Percentiles rank a stretch among this genome's conserved stretches.
Conservation (phyloP, 2,113 vertebrate species). For the Paramormyrops kingsleyae region DNA sequence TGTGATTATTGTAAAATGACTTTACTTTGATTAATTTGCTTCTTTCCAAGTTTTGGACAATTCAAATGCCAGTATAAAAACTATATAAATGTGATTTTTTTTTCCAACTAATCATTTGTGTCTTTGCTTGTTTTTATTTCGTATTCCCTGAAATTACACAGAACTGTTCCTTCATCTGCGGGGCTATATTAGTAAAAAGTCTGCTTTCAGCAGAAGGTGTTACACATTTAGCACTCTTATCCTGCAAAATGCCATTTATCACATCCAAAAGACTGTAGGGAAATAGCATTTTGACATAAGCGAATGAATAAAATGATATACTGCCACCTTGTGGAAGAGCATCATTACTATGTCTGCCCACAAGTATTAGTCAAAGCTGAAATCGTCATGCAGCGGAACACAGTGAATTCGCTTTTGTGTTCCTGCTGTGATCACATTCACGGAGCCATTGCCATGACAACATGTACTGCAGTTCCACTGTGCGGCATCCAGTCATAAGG, state of each 20-base stretch:
- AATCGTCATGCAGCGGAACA: neutral
- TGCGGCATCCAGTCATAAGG: neutral
- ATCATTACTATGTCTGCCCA: neutral
- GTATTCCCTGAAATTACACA: neutral
- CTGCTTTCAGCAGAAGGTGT: neutral
- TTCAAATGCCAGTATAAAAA: conserved; percentile 42
- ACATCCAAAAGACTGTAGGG: neutral
- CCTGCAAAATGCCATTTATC: neutral
- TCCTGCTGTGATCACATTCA: neutral
- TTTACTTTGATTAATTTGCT: conserved; percentile 34
- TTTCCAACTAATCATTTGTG: conserved; percentile 37
- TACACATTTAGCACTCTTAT: neutral
- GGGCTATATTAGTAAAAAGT: neutral
- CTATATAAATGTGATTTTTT: conserved; percentile 48
- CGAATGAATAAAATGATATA: neutral
- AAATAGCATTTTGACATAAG: neutral
- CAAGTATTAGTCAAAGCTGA: neutral
- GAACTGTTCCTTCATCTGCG: neutral
- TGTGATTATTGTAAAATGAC: conserved; percentile 47
- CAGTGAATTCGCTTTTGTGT: neutral
- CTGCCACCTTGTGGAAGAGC: conserved; percentile 9
- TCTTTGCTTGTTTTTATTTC: neutral
- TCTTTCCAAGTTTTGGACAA: conserved; percentile 46
- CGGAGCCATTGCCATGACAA: neutral
- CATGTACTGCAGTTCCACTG: neutral